Evolutionary conservation across 2,113 vertebrate genomes (phyloP).

Genomic region (rat (Rattus norvegicus)): DNA sequence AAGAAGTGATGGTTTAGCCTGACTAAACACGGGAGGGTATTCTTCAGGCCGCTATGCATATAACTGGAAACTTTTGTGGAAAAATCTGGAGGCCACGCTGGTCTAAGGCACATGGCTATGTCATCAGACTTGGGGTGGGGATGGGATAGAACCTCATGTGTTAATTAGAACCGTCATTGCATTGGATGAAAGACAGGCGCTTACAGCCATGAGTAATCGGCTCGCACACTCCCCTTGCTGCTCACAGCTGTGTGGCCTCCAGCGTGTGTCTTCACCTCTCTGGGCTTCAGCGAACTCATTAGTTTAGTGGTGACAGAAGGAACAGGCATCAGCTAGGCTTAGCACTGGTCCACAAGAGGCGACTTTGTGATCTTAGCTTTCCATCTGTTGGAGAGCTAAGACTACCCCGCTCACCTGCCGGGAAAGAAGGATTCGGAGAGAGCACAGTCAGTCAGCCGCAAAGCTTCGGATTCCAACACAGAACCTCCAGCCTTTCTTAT

Average conservation of each 20-base stretch:
- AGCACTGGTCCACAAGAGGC: neutral
- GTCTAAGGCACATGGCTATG: neutral
- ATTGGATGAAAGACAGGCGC: neutral
- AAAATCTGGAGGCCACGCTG: slow-evolving; percentile 2
- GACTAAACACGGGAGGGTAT: neutral
- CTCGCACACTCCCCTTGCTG: neutral
- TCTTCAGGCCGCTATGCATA: neutral
- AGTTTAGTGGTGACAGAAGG: slow-evolving; percentile 24
- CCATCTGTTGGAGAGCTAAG: neutral
- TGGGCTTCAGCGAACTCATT: slow-evolving; percentile 20
- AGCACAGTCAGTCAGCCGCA: too few species aligned
- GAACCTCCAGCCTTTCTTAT: neutral
- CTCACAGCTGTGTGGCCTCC: neutral
- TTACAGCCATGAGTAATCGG: neutral
- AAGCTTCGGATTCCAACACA: neutral
- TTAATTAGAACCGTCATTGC: neutral
- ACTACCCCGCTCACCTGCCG: neutral
- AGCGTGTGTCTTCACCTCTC: neutral
- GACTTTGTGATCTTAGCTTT: neutral
- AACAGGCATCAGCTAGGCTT: neutral
- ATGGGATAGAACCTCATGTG: neutral
- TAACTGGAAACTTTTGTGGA: slow-evolving; percentile 28
- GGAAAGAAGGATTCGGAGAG: neutral
- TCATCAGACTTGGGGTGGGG: neutral
- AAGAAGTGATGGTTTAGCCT: neutral